Percentiles rank a stretch among this genome's conserved stretches.
These are phyloP conservation scores for Paedocypris micromegethes DNA, from an alignment of 2,797 vertebrate species.

Conservation along the genomic window DNA sequence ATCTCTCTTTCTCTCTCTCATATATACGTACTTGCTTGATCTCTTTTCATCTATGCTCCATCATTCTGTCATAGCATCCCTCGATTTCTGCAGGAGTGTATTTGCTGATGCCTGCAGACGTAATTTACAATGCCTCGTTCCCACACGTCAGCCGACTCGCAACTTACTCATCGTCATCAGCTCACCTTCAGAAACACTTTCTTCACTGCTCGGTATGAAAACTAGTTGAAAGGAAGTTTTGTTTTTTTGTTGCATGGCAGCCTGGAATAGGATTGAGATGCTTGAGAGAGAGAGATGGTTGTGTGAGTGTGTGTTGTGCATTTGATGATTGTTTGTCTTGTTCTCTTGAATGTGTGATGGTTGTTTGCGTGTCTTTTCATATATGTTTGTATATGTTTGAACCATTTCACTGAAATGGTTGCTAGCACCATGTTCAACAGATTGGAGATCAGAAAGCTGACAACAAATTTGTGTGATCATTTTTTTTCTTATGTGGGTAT, in stretches of 20 bases:
- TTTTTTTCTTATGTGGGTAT: too few relatives aligned
- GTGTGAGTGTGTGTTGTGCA: too few relatives aligned
- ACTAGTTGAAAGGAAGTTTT: background rate
- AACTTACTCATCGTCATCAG: constrained; percentile 43
- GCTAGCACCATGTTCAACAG: too few relatives aligned
- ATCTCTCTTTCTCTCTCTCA: constrained; percentile 27
- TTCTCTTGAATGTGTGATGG: too few relatives aligned
- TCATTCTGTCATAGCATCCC: constrained; percentile 52
- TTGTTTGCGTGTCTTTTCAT: too few relatives aligned
- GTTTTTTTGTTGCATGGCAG: background rate
- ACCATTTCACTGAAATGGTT: too few relatives aligned
- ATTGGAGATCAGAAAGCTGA: too few relatives aligned
- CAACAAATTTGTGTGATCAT: too few relatives aligned
- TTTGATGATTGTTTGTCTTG: too few relatives aligned
- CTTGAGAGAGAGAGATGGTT: too few relatives aligned
- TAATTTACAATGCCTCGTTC: constrained; percentile 50
- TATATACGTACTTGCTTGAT: constrained; percentile 35
- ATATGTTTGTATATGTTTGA: too few relatives aligned
- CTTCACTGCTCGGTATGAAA: background rate
- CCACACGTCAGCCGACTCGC: constrained; percentile 37
- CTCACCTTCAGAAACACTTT: constrained; percentile 39
- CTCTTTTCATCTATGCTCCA: constrained; percentile 45
- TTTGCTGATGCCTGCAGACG: constrained; percentile 55
- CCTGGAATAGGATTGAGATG: too few relatives aligned
- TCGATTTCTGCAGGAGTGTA: constrained; percentile 46